These are phyloP conservation scores for Campylorhamphus procurvoides DNA, from an alignment of 2,113 vertebrate species.

Conservation along the genomic window DNA sequence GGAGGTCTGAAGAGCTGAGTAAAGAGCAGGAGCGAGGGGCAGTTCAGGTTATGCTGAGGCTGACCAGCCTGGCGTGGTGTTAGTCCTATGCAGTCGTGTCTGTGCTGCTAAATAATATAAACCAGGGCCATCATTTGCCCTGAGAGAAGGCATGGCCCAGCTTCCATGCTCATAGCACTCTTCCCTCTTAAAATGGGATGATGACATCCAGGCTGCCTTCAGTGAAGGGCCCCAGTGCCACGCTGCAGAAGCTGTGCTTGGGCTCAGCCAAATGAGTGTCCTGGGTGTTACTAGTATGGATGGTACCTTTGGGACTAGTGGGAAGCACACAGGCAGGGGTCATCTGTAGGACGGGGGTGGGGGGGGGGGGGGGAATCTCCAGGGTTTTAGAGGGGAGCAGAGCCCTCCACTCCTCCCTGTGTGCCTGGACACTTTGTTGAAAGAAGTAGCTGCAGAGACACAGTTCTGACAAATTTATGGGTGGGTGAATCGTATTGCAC, in stretches of 20 bases:
- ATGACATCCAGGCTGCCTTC: background rate
- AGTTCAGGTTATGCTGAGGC: fast-evolving
- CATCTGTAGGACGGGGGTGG: background rate
- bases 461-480: background rate
- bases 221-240: background rate
- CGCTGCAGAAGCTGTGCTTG: fast-evolving
- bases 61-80: background rate
- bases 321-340: background rate
- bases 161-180: background rate
- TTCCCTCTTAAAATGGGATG: background rate
- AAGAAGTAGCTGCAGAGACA: background rate
- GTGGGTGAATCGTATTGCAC: background rate
- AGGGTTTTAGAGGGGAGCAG: background rate
- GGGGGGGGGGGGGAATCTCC: too few species aligned
- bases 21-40: fast-evolving
- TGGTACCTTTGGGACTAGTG: background rate
- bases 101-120: background rate
- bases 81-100: fast-evolving
- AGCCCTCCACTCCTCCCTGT: background rate
- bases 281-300: background rate
- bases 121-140: background rate
- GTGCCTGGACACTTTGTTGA: background rate
- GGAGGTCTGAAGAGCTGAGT: background rate
- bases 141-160: background rate
- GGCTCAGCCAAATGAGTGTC: background rate